A percentile compares a stretch with the other conserved stretches of the same genome.
phyloP scores from a whole-genome alignment of 2,113 vertebrate genomes.

The Hydrochoerus hydrochaeris region DNA sequence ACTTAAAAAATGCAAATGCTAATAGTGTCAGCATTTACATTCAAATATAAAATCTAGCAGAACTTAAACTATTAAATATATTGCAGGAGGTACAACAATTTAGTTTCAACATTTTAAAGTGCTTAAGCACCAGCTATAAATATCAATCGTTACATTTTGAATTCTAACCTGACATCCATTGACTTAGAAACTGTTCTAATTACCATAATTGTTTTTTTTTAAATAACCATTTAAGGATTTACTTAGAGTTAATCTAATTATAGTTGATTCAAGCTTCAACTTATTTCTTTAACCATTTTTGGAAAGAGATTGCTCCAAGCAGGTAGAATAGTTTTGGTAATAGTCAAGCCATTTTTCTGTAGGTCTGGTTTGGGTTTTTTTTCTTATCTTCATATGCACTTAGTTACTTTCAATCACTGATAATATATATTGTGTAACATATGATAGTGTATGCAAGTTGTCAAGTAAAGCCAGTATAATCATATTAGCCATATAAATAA shows the following conservation, averaged over 20 bases:
- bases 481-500: neutral
- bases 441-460: neutral
- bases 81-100: neutral
- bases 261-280: neutral
- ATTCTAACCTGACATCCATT: slow-evolving; percentile 11
- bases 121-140: slow-evolving; percentile 2
- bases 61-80: neutral
- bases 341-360: neutral
- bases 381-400: neutral
- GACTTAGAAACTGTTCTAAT: slow-evolving; percentile 8
- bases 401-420: neutral
- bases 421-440: neutral
- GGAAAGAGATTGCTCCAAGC: neutral
- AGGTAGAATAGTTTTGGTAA: neutral
- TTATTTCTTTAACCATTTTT: neutral
- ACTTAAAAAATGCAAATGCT: neutral
- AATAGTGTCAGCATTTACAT: neutral
- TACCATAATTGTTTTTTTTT: slow-evolving; percentile 27
- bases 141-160: slow-evolving; percentile 46
- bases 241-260: slow-evolving; percentile 43
- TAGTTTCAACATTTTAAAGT: neutral
- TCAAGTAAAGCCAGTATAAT: neutral
- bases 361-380: neutral
- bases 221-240: slow-evolving; percentile 42
- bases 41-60: slow-evolving; percentile 6